Base-by-base conservation (phyloP, 2,888 invertebrate genomes). In the Heteromurus nitidus region DNA sequence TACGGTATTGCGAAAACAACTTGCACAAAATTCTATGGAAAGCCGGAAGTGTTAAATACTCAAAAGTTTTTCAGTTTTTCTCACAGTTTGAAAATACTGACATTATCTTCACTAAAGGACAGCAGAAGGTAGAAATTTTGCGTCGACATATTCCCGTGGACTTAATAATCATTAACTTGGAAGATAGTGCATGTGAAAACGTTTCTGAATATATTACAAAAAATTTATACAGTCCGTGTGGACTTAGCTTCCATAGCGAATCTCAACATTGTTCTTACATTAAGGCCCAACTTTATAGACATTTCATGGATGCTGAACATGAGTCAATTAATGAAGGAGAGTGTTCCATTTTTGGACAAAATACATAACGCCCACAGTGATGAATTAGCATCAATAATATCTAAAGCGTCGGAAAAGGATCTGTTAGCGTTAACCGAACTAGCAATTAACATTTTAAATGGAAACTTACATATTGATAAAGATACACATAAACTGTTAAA, bases 21-120 rank as follows among this genome's bases (percentile, higher is more conserved):
- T 20, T 82, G 3, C 79, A 77, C 58, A 44, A 50, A 60, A 75
- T 82, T 20, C 42, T 24, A 3, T 82, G 65, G 62, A 42, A 74
- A 68, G 9, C 30, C 13, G 67, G 76, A 42, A 36, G 22, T 13
- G 2, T 7, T 13, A 47, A 18, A n/a, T 22, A 64, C 60, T 47
- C 24, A 9, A 18, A 5, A 42, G n/a, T 1, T 79, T 9, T 3
- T 7, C 3, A 11, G 9, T 0, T 53, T 13, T 30, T 26, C 75
- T n/a, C 18, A 1, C 9, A 5, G n/a, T 18, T 11, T 53, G 28
- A 69, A 42, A 3, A 26, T 11, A 1, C 53, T 36, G 9, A 18
- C 30, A 31, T 22, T 11, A 1, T 83, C 2, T 83, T 62, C 31
- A 70, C 80, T n/a, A 83, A 83, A 67, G 77, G 82, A 24, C 0